Evolutionary conservation across 2,113 vertebrate genomes (phyloP).

Genomic region (Hippocampus abdominalis): DNA sequence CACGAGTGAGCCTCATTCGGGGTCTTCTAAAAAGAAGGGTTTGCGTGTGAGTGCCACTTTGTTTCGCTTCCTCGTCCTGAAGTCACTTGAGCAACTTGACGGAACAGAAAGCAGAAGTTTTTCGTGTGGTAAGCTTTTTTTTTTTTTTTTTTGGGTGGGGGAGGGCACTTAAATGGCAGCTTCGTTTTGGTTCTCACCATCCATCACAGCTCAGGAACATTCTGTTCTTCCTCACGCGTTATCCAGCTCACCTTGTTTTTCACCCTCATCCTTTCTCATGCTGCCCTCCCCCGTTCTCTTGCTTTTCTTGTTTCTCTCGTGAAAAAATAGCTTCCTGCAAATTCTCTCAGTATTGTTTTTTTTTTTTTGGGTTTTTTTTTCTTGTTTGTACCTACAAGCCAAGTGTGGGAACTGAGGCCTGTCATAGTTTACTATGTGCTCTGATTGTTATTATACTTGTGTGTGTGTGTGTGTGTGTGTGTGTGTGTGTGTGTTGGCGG

Average conservation of each 20-base stretch:
- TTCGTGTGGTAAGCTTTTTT: neutral
- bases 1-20: slow-evolving; percentile 23
- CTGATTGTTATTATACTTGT: slow-evolving; percentile 34
- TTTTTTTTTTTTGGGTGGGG: neutral
- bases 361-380: slow-evolving; percentile 27
- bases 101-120: neutral
- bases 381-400: slow-evolving; percentile 30
- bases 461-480: slow-evolving; percentile 17
- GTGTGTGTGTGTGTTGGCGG: too few relatives aligned
- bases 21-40: slow-evolving; percentile 31
- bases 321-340: slow-evolving; percentile 60
- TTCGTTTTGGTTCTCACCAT: slow-evolving; percentile 49
- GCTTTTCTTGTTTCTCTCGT: slow-evolving; percentile 48
- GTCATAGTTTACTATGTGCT: slow-evolving; percentile 26
- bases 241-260: slow-evolving; percentile 24
- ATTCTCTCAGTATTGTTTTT: slow-evolving; percentile 67
- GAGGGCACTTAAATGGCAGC: slow-evolving; percentile 34
- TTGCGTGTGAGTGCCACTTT: slow-evolving; percentile 5
- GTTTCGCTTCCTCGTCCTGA: neutral
- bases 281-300: slow-evolving; percentile 31
- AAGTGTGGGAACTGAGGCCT: slow-evolving; percentile 49
- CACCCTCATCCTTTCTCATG: slow-evolving; percentile 57
- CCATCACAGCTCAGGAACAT: slow-evolving; percentile 16
- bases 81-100: neutral
- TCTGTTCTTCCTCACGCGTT: slow-evolving; percentile 21